Percentiles rank a stretch among this genome's conserved stretches.
These are phyloP conservation scores for Pentalonia nigronervosa DNA, from an alignment of 1,140 invertebrate species.

Conservation along the genomic window DNA sequence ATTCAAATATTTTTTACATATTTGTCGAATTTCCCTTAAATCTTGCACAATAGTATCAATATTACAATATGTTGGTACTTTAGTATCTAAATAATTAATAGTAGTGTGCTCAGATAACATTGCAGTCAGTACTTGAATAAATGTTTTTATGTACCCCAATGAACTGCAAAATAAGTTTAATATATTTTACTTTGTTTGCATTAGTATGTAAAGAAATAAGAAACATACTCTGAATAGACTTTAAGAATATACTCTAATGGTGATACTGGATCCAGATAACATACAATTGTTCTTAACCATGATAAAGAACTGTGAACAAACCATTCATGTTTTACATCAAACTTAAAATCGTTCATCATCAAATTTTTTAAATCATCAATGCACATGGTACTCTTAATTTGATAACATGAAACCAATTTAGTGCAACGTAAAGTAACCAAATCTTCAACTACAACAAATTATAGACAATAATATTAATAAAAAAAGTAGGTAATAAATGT, in stretches of 20 bases:
- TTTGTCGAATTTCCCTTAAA: neutral
- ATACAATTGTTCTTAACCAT: conserved; percentile 35
- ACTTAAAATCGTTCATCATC: conserved; percentile 43
- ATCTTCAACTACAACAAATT: conserved; percentile 39
- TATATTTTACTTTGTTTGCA: neutral
- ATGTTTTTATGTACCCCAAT: neutral
- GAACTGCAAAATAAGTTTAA: neutral
- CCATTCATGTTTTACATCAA: conserved; percentile 34
- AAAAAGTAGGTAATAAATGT: neutral
- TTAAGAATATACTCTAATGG: neutral
- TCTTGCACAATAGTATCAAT: neutral
- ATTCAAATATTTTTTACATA: neutral
- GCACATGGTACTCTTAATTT: conserved; percentile 13
- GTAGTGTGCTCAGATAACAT: neutral
- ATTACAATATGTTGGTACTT: neutral
- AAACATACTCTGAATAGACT: conserved; percentile 38
- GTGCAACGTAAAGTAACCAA: conserved; percentile 21
- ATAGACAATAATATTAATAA: neutral
- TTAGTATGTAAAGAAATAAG: neutral
- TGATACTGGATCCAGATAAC: conserved; percentile 13
- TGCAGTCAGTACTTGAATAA: conserved; percentile 16
- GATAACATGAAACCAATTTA: neutral
- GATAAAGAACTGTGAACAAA: conserved; percentile 20
- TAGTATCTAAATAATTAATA: neutral
- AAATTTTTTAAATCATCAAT: conserved; percentile 9